Base-by-base conservation (phyloP, 37 sponge, comb jelly and placozoan genomes). In the Oopsacas minuta region DNA sequence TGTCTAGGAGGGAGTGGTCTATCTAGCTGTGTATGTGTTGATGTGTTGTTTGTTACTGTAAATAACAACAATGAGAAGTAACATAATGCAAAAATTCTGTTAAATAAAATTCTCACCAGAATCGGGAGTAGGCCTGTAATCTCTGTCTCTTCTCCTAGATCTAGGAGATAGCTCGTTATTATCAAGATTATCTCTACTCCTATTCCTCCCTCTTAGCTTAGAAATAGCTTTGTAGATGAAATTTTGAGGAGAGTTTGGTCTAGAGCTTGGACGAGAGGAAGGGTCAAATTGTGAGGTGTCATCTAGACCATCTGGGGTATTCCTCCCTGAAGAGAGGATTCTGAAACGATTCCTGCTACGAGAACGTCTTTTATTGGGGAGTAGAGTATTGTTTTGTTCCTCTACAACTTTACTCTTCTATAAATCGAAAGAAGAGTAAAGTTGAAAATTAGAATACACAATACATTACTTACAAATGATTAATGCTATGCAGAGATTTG, bases 211-310 rank as follows among this genome's bases (percentile, higher is more conserved):
- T 34, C 28, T 61, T 34, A 61, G 75, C 22, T 61, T 61, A 3
- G 75, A 61, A 34, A 61, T 25, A n/a, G 75, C 75, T 61, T 34
- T 61, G 75, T 61, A n/a, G 75, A 61, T 61, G 22, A 61, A 61
- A 34, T 34, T 61, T 5, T 10, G 75, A 20, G 75, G 75, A 34
- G 75, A 61, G 17, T 7, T 12, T 25, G 75, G 75, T 7, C 75
- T 25, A 12, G 75, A 61, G 30, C 75, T 61, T 25, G 17, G 32
- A 12, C 75, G 75, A 12, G 75, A 61, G 22, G 75, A 61, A 12
- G 75, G 20, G 17, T 10, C 75, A 34, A 5, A 61, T 61, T 61
- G 75, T 3, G 75, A 61, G 28, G 22, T 61, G 22, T 61, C 75
- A 25, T 3, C 75, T 3, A n/a, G 7, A 7, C 22, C 75, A 10